A percentile compares a stretch with the other conserved stretches of the same genome.
Evolutionary conservation across 2,113 vertebrate genomes (phyloP).

Genomic region (Odobenus rosmarus): DNA sequence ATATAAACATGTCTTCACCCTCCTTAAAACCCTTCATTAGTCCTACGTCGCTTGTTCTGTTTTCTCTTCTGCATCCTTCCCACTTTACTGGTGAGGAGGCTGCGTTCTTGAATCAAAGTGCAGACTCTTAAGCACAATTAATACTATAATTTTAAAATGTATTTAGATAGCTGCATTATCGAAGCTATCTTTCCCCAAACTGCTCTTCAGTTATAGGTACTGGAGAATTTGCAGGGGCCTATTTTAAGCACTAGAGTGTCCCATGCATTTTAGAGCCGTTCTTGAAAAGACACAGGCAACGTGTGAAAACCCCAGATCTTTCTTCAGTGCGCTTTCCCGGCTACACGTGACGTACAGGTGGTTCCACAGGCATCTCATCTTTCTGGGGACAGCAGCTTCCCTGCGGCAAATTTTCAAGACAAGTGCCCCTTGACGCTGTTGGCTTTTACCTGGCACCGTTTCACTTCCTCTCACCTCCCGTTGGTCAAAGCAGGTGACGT

Average conservation of each 20-base stretch:
- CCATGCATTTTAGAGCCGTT: conserved; percentile 79
- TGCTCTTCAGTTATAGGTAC: conserved; percentile 71
- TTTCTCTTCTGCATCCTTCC: conserved; percentile 2
- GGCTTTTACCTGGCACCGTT: neutral
- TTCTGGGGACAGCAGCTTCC: neutral
- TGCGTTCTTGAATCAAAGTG: conserved; percentile 30
- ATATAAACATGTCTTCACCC: neutral
- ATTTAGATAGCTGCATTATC: conserved; percentile 6
- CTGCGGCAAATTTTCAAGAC: neutral
- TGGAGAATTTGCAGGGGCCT: conserved; percentile 69
- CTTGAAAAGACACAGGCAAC: conserved; percentile 84
- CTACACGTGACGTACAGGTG: neutral
- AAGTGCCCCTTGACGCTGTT: neutral
- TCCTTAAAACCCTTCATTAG: neutral
- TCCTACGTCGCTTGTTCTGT: neutral
- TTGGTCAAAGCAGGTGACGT: neutral
- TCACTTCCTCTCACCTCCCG: neutral
- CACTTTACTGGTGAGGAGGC: neutral
- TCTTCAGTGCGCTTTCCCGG: conserved; percentile 81
- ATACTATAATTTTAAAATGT: conserved; percentile 59
- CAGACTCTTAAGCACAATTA: conserved; percentile 56
- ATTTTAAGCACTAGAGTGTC: conserved; percentile 80
- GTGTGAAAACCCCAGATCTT: conserved; percentile 84
- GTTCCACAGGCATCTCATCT: accelerated
- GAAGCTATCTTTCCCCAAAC: conserved; percentile 43